Evolutionary conservation across 2,113 vertebrate genomes (phyloP).

Genomic region (Nanorana parkeri): DNA sequence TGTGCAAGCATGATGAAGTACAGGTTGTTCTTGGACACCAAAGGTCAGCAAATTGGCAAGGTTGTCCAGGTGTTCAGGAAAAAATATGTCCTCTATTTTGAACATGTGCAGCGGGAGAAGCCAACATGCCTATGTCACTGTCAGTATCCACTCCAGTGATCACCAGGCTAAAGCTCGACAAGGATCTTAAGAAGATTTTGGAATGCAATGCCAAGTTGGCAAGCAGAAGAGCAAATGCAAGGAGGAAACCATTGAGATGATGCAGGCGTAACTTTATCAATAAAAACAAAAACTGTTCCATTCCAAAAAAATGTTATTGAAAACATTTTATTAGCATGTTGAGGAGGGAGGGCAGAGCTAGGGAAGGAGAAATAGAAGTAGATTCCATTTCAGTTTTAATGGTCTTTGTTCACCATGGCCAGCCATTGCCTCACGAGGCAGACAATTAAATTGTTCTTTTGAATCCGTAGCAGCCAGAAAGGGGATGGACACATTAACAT

Average conservation of each 20-base stretch:
- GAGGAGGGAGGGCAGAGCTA: too few relatives aligned
- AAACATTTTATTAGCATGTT: too few relatives aligned
- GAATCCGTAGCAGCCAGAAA: too few relatives aligned
- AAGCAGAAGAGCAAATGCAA: constrained; percentile 98
- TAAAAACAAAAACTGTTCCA: constrained; percentile 71
- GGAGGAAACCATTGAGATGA: constrained; percentile 94
- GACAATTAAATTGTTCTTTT: too few relatives aligned
- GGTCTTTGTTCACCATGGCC: too few relatives aligned
- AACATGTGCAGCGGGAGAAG: constrained; percentile 91
- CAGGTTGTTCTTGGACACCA: constrained; percentile 93
- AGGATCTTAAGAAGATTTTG: constrained; percentile 93
- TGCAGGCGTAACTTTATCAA: constrained; percentile 84
- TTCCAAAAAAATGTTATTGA: constrained; percentile 20
- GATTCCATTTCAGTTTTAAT: too few relatives aligned
- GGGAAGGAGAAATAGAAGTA: too few relatives aligned
- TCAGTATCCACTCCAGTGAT: constrained; percentile 91
- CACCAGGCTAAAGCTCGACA: constrained; percentile 94
- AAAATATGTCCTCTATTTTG: constrained; percentile 92
- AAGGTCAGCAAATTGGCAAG: constrained; percentile 94
- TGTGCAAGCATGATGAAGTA: constrained; percentile 91
- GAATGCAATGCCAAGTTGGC: constrained; percentile 91
- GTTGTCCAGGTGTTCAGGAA: constrained; percentile 94
- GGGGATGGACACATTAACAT: too few relatives aligned
- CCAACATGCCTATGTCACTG: constrained; percentile 87
- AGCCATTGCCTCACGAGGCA: too few relatives aligned